Base-by-base conservation (phyloP, 2,797 vertebrate genomes). In the Lacerta viridis region DNA sequence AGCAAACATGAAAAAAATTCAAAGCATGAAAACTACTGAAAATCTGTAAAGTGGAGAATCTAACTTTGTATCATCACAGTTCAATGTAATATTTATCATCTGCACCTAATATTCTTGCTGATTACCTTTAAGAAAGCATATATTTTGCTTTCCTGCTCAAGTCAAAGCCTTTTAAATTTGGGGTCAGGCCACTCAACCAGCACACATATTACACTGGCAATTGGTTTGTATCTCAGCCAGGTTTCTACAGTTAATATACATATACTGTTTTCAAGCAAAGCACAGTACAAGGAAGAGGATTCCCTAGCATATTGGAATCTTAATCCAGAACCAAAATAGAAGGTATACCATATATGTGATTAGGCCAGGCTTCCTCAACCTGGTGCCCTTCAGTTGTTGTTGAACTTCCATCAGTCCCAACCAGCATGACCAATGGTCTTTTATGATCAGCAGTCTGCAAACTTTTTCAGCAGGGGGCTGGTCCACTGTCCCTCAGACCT, bases 131-230 rank as follows among this genome's bases (percentile, higher is more conserved):
- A n/a, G 29, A 87, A 91, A 87, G 23, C 83, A 80, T 88, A n/a
- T 46, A 80, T 75, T 89, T 94, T 88, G 92, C 94, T 91, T 91
- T 95, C 92, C 94, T 50, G 93, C 91, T 92, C 91, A 95, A 93
- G 91, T 93, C 91, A 93, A 94, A 93, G 80, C 68, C 90, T 92
- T 0, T 0, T 91, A 95, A 86, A 87, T 91, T 41, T 90, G 72
- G 90, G 90, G 89, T 94, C 89, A 93, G 95, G 89, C 92, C 89
- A 91, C 91, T 93, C 94, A 92, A 93, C 93, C 91, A 93, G 91
- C 87, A 92, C 64, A 79, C 5, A n/a, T 92, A 94, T 93, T 92
- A 93, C 92, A 92, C 80, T 93, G 92, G 91, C 91, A 94, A 92
- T 95, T 93, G 91, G 88, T 91, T 92, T 92, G 82, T 92, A 94